Evolutionary conservation across 2,888 invertebrate species (phyloP).

Genomic region (Aspidiotus rigidus): DNA sequence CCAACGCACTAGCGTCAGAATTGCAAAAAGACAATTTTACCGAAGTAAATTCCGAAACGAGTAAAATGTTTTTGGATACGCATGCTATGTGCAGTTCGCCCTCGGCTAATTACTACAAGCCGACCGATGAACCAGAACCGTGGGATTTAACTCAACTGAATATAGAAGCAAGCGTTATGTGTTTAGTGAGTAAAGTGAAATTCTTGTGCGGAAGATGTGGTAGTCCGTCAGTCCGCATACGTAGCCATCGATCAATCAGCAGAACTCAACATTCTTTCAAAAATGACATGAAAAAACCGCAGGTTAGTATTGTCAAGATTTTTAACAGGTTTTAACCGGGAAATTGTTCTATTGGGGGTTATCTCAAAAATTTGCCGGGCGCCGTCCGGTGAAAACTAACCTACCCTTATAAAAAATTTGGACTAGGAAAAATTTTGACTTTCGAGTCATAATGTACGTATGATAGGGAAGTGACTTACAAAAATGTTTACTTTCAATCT

Average conservation of each 20-base stretch:
- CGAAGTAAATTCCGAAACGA: slow-evolving; percentile 45
- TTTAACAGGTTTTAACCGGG: too few species aligned
- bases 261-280: slow-evolving; percentile 22
- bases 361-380: too few species aligned
- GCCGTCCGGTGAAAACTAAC: too few species aligned
- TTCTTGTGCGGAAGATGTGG: slow-evolving; percentile 66
- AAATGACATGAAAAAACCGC: slow-evolving; percentile 30
- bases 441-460: too few species aligned
- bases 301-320: slow-evolving; percentile 11
- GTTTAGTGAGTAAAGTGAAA: slow-evolving; percentile 72
- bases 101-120: slow-evolving; percentile 68
- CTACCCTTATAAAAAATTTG: too few species aligned
- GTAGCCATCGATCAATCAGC: slow-evolving; percentile 41
- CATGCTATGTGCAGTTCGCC: slow-evolving; percentile 48
- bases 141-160: slow-evolving; percentile 77
- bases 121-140: slow-evolving; percentile 72
- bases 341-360: too few species aligned
- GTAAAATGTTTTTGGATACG: slow-evolving; percentile 47
- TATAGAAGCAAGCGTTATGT: slow-evolving; percentile 79
- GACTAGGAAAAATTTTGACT: too few species aligned
- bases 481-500: too few species aligned
- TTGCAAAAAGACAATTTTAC: slow-evolving; percentile 44
- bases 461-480: too few species aligned
- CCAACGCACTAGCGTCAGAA: slow-evolving; percentile 45
- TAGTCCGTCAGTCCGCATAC: slow-evolving; percentile 58